Evolutionary conservation across 2,113 vertebrate species (phyloP).

Genomic region (Cichladusa arquata): DNA sequence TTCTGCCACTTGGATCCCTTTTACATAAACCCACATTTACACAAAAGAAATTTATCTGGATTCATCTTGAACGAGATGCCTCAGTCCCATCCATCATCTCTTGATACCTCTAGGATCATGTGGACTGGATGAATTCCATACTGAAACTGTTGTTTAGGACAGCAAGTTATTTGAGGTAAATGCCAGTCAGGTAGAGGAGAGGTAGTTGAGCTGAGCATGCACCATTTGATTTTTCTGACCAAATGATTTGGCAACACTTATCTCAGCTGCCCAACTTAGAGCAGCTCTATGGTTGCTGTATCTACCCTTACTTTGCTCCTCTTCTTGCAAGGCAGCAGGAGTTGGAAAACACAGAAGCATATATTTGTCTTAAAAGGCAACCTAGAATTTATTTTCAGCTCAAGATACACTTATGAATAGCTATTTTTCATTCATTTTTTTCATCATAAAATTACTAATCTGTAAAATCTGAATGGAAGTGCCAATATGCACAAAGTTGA

Average conservation of each 20-base stretch:
- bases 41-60: neutral
- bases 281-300: neutral
- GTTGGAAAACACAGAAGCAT: neutral
- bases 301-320: neutral
- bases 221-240: neutral
- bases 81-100: neutral
- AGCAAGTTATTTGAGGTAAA: neutral
- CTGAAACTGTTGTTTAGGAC: neutral
- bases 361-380: neutral
- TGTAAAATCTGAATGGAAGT: neutral
- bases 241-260: neutral
- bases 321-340: neutral
- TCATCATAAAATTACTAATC: neutral
- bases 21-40: neutral
- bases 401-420: neutral
- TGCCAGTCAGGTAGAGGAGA: neutral
- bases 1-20: neutral
- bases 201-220: neutral
- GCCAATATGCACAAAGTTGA: neutral
- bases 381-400: neutral
- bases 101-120: neutral
- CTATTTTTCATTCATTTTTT: neutral
- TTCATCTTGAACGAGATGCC: neutral
- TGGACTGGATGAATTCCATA: neutral
- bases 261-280: neutral